Evolutionary conservation across 2,888 invertebrate species (phyloP).

Genomic region (Fragum sueziense): DNA sequence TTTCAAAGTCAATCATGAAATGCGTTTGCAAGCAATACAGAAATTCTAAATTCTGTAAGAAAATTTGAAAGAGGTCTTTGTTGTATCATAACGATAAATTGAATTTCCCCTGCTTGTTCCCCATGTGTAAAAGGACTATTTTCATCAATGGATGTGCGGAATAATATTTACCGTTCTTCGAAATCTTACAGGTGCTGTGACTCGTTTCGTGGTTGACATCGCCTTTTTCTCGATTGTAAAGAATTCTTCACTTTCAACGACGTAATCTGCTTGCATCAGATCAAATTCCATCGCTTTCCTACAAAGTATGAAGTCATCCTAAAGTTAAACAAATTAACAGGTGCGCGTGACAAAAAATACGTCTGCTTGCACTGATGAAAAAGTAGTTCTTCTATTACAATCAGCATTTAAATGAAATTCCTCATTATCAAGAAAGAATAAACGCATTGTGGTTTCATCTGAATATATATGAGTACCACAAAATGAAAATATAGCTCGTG

Average conservation of each 20-base stretch:
- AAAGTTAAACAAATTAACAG: constrained; percentile 12
- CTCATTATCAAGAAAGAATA: too few relatives aligned
- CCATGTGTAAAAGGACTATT: neutral
- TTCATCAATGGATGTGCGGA: constrained; percentile 33
- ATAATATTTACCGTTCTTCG: constrained; percentile 53
- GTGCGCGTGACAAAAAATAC: constrained; percentile 9
- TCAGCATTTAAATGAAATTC: too few relatives aligned
- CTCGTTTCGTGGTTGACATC: constrained; percentile 34
- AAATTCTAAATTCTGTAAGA: too few relatives aligned
- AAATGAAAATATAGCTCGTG: too few relatives aligned
- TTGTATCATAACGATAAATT: too few relatives aligned
- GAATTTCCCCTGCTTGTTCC: neutral
- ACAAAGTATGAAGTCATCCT: neutral
- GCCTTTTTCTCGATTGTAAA: constrained; percentile 42
- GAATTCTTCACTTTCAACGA: constrained; percentile 50
- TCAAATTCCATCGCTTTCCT: constrained; percentile 46
- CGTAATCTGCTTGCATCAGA: constrained; percentile 48
- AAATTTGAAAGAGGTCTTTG: too few relatives aligned
- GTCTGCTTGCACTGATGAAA: neutral
- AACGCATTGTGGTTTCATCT: too few relatives aligned
- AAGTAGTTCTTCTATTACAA: neutral
- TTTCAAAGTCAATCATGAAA: too few relatives aligned
- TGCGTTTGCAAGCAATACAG: too few relatives aligned
- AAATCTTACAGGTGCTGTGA: constrained; percentile 29
- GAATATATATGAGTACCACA: too few relatives aligned